Evolutionary conservation across 2,888 invertebrate species (phyloP).

Genomic region (Caenorhabditis sp.): DNA sequence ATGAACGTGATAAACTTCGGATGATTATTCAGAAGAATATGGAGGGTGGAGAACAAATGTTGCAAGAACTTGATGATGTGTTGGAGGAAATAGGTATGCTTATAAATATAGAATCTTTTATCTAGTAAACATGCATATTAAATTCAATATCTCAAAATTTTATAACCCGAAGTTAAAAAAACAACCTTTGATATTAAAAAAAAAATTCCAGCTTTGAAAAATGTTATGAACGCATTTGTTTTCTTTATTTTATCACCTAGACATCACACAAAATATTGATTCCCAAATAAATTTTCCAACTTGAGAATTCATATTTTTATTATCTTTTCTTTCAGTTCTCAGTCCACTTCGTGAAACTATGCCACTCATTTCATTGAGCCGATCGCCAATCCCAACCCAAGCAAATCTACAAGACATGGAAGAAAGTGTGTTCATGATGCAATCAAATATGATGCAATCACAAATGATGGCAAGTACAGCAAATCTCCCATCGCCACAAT

Average conservation of each 20-base stretch:
- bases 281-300: no score
- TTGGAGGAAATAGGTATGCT: not conserved
- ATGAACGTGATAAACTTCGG: not conserved
- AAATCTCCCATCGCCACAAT: not conserved
- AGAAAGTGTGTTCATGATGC: constrained; percentile 17
- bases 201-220: no score
- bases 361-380: not conserved
- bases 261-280: no score
- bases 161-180: no score
- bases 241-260: no score
- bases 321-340: not conserved
- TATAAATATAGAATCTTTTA: no score
- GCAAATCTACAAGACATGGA: constrained; percentile 9
- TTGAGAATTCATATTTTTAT: no score
- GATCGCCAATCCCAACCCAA: not conserved
- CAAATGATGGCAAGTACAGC: constrained; percentile 21
- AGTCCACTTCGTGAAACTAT: not conserved
- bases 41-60: not conserved
- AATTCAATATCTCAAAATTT: no score
- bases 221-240: no score
- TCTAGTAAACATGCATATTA: no score
- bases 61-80: not conserved
- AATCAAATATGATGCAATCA: not conserved
- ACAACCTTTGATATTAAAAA: no score
- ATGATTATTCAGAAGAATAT: not conserved